Conservation (phyloP, 53 echinoderm and acorn worm genomes). For the Holothuria scabra region DNA sequence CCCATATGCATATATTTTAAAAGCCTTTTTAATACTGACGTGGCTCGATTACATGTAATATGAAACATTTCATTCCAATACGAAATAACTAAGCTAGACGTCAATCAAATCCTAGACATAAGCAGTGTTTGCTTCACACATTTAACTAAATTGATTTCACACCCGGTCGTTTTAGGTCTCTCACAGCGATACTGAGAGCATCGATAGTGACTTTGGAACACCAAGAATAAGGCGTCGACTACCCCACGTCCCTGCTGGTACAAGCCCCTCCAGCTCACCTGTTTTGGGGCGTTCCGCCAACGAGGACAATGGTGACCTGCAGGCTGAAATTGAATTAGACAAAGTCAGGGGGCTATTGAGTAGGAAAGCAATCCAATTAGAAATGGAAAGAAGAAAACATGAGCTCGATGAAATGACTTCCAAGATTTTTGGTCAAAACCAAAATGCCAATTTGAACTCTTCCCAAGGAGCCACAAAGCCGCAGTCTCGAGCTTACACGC, state of each 20-base stretch:
- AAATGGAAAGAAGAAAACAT: slow-evolving; percentile 79
- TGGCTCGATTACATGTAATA: too few relatives aligned
- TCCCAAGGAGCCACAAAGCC: background rate
- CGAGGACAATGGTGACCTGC: slow-evolving; percentile 69
- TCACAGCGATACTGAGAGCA: slow-evolving; percentile 90
- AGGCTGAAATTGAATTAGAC: slow-evolving; percentile 76
- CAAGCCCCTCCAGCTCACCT: slow-evolving; percentile 61
- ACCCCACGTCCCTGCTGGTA: slow-evolving; percentile 79
- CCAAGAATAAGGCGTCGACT: slow-evolving; percentile 82
- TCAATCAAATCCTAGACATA: too few relatives aligned
- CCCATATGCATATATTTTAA: too few relatives aligned
- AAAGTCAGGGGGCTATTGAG: slow-evolving; percentile 84
- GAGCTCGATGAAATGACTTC: slow-evolving; percentile 76
- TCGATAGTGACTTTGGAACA: slow-evolving; percentile 89
- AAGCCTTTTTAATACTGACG: too few relatives aligned
- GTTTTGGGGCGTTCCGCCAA: slow-evolving; percentile 54
- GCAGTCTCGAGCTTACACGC: slow-evolving; percentile 2
- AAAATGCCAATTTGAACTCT: background rate
- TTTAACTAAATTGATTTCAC: too few relatives aligned
- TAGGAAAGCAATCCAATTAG: slow-evolving; percentile 86
- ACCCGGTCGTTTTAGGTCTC: slow-evolving; percentile 53
- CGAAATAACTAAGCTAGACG: too few relatives aligned
- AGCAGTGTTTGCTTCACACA: too few relatives aligned
- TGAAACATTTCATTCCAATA: too few relatives aligned
- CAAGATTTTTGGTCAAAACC: slow-evolving; percentile 56